Base-by-base conservation (phyloP, 2,888 invertebrate species). In the Thecocarcelia acutangulata region DNA sequence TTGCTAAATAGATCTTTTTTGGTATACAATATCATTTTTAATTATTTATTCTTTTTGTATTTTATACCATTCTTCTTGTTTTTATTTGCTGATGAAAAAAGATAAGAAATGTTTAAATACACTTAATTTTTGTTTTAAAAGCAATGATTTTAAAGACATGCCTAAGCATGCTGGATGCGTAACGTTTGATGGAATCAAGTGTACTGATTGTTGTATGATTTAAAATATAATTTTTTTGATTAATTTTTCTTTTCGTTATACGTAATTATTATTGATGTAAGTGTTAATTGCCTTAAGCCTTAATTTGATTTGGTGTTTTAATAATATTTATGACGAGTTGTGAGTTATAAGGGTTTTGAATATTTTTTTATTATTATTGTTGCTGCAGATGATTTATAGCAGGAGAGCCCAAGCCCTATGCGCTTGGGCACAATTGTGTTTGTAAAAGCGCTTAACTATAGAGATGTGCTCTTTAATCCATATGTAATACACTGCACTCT, bases 281-380 rank as follows among this genome's bases (percentile, higher is more conserved):
- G 82, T 78, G 82, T 82, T 78, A 75, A 78, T 82, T 70, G 69
- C 64, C 70, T 72, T 19, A 37, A 68, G 63, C 58, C 15, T 28
- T 33, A 37, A 37, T 46, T 63, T 70, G 15, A 42, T 37, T 15
- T 58, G 52, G 12, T 46, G n/a, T 42, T 63, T 73, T 12, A 61
- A 44, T 44, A 40, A 37, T 24, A 19, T 37, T 56, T n/a, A 13
- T 13, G 11, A 2, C 12, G 59, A 6, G 44, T 52, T 50, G 44
- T 77, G 81, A 42, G 78, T 78, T 78, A 82, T 78, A 64, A 56
- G 82, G 82, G 82, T 75, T 82, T 70, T 78, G 59, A 61, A 54
- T 52, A 54, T 75, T 78, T 78, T 72, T 64, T 37, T 12, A n/a
- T n/a, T n/a, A n/a, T n/a, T n/a, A n/a, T n/a, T n/a, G n/a, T n/a